Percentiles rank a stretch among this genome's conserved stretches.
Evolutionary conservation across 2,113 vertebrate species (phyloP).

Genomic region (Zosterops lateralis): DNA sequence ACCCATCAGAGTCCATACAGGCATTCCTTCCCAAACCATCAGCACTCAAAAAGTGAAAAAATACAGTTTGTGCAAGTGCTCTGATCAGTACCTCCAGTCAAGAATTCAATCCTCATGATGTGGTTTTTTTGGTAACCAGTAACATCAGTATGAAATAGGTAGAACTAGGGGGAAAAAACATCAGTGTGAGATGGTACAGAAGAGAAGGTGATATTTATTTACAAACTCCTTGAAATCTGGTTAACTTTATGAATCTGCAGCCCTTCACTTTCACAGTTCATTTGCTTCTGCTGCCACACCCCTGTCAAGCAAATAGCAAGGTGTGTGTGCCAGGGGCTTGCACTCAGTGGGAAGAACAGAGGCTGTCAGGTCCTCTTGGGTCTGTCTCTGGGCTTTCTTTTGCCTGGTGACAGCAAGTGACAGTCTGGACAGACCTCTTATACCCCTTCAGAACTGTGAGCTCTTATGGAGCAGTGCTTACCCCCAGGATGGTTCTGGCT

Average conservation of each 20-base stretch:
- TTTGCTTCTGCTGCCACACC: neutral
- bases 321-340: neutral
- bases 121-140: neutral
- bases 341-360: neutral
- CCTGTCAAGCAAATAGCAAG: accelerated
- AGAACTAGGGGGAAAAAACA: neutral
- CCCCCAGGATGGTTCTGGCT: neutral
- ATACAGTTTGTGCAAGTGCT: neutral
- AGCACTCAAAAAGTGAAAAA: neutral
- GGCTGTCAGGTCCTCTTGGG: neutral
- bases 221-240: neutral
- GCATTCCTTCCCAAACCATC: neutral
- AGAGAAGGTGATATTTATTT: neutral
- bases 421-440: neutral
- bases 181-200: neutral
- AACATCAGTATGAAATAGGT: neutral
- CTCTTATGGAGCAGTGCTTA: accelerated
- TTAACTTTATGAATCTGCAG: neutral
- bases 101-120: neutral
- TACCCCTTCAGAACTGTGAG: neutral
- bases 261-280: neutral
- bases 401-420: neutral
- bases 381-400: neutral
- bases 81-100: neutral
- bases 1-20: neutral